Evolutionary conservation across 2,113 vertebrate genomes (phyloP), one percentile per base, ranked within the genome.

Genomic region (Glaucidium brasilianum): DNA sequence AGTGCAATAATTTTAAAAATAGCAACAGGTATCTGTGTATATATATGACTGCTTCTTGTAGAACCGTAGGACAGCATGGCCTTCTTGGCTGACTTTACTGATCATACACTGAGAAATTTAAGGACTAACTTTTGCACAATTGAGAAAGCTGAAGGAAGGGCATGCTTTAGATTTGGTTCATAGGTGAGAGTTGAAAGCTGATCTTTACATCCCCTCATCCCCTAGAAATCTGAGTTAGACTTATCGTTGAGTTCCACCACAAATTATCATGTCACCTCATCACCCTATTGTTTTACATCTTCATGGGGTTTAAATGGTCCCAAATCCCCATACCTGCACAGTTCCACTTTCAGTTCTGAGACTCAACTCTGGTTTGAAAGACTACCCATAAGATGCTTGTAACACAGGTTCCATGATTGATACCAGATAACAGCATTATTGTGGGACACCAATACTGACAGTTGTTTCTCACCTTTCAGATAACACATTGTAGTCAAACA

Each of bases 401-500:
- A 84, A 16, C 2, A 5, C 37, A 92, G 34, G 49, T 59, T 58
- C 32, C 2, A 1, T 60, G 34, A 30, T 3, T 37, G 23, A 52
- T 68, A 49, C 8, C 68, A 73, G 34, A 43, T 26, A 76, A 21
- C 3, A 64, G 29, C 30, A 37, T 85, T 82, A 20, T 11, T 93
- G 66, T 35, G 29, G 39, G 20, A 41, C 22, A 49, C 23, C 58
- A 69, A 5, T 79, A 49, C 13, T 76, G 39, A 12, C 20, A 41
- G 35, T 45, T 85, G 5, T 79, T 56, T 75, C 47, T 87, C 53
- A 59, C 35, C 35, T 85, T 94, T 85, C 53, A n/a, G 29, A 7
- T 26, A 37, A 20, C 1, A 0, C 3, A 2, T 27, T 1, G 1
- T 32, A 67, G 37, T 49, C 9, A 76, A 87, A 47, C 2, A 8